Evolutionary conservation across 2,888 invertebrate species (phyloP), one percentile per base, ranked within the genome.

Genomic region (Leptinotarsa haldemani): DNA sequence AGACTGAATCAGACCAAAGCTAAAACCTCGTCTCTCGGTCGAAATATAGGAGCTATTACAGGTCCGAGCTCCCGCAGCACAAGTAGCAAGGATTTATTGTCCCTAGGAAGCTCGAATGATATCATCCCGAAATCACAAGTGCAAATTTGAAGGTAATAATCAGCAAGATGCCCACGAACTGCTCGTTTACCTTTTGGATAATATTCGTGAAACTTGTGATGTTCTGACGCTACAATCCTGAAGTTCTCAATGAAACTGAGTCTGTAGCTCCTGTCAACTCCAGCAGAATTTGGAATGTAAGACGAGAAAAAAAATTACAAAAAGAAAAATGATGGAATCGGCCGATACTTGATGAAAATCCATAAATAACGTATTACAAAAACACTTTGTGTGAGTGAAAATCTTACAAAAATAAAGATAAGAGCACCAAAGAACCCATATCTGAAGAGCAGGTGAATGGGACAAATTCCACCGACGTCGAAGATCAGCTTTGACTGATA

Each of bases 101-200:
- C 93, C 0, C 84, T 94, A 22, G 93, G 93, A 64, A 89, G 83
- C 72, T 76, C 78, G 2, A 84, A 86, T 77, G 84, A 85, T 71
- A 80, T 85, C n/a, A 82, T 87, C 69, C 88, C 88, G 69, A 90
- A 90, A 84, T 88, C 89, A 48, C 87, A 88, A 85, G 87, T 90
- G 80, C 91, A 94, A 89, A 90, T 94, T n/a, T n/a, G n/a, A n/a
- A 40, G 40, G 40, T 4, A 68, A 68, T 25, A 68, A 68, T 30
- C 68, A 68, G 22, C 97, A 97, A 86, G 97, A 97, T 87, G 97
- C 97, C 2, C 97, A 97, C 83, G 97, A 97, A 86, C 89, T 97
- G 80, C 89, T 96, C n/a, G 94, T 96, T 81, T 95, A 95, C 85
- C 89, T 96, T 65, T 87, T 96, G 77, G 95, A 95, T 88, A 95